These are phyloP conservation scores for Indicator indicator DNA, from an alignment of 2,113 vertebrate genomes.

Conservation along the genomic window DNA sequence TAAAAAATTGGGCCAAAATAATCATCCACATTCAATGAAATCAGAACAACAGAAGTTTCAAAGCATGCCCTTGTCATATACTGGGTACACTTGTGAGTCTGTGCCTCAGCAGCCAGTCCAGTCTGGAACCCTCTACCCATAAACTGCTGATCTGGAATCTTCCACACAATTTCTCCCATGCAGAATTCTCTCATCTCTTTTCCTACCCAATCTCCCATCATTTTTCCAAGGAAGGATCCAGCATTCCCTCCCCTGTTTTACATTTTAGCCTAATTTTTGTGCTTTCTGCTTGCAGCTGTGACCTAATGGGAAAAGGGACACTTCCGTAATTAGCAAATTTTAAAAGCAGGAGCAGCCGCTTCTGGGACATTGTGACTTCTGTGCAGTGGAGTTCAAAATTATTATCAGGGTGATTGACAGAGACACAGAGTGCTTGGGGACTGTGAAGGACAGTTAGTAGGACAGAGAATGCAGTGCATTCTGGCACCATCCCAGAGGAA, in stretches of 20 bases:
- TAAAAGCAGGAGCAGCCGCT: background rate
- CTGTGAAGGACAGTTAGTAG: conserved; percentile 56
- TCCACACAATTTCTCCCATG: background rate
- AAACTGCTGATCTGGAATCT: background rate
- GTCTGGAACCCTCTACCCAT: no score
- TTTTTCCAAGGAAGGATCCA: background rate
- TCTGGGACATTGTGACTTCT: conserved; percentile 50
- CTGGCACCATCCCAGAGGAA: conserved; percentile 50
- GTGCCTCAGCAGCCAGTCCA: background rate
- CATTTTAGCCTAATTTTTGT: conserved; percentile 51
- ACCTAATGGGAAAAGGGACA: conserved; percentile 27
- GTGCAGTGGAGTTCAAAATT: conserved; percentile 34
- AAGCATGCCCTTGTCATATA: background rate
- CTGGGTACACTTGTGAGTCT: rapidly evolving
- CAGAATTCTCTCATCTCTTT: background rate
- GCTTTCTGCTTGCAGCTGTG: conserved; percentile 2
- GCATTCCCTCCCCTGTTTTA: background rate
- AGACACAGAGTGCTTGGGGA: background rate
- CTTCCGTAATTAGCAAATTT: conserved; percentile 55
- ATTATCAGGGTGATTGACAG: conserved; percentile 51
- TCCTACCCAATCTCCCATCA: background rate
- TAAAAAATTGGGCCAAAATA: background rate
- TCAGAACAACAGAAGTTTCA: background rate
- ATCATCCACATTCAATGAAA: background rate
- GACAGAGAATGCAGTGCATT: background rate